Evolutionary conservation across 2,888 invertebrate genomes (phyloP).

Genomic region (Coelogynopora nodosa): DNA sequence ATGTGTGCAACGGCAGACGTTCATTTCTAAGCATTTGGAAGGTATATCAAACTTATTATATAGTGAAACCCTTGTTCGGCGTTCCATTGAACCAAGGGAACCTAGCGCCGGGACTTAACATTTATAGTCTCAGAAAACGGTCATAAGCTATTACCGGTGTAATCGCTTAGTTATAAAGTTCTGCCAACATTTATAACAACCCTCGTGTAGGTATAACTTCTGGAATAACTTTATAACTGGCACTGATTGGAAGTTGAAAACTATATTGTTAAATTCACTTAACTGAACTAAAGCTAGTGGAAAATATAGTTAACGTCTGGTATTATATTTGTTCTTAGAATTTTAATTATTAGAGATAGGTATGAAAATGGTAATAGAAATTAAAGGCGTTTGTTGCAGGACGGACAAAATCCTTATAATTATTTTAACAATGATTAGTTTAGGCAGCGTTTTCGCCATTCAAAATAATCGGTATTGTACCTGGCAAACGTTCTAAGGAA

Average conservation of each 20-base stretch:
- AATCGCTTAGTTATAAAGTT: not conserved
- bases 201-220: not conserved
- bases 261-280: not conserved
- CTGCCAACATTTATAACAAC: not conserved
- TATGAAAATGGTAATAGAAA: not conserved
- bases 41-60: constrained; percentile 27
- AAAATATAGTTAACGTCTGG: not conserved
- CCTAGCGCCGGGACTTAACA: constrained; percentile 6
- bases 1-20: constrained; percentile 20
- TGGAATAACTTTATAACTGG: not conserved
- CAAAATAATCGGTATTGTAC: not conserved
- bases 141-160: not conserved
- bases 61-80: not conserved
- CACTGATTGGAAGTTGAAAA: not conserved
- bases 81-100: not conserved
- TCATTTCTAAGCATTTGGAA: constrained; percentile 28
- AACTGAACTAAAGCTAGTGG: not conserved
- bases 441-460: not conserved
- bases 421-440: not conserved
- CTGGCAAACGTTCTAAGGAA: not conserved
- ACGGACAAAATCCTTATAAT: not conserved
- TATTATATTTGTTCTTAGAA: not conserved
- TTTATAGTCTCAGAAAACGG: not conserved
- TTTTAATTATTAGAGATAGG: not conserved
- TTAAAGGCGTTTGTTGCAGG: not conserved